Conservation (phyloP, 2,888 invertebrate genomes). For the Chalcosyrphus nemorum region DNA sequence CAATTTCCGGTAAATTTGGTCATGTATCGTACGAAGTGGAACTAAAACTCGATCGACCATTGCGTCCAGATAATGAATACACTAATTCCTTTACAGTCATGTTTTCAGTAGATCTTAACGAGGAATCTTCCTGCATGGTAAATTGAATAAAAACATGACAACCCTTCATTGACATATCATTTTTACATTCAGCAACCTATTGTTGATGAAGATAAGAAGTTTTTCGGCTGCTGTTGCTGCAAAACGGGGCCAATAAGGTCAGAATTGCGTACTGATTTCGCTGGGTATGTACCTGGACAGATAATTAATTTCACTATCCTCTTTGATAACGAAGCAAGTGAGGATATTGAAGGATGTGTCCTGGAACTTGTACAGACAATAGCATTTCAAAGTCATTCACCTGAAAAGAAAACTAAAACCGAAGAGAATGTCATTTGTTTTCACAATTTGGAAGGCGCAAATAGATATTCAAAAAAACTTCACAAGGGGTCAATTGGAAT, state of each 20-base stretch:
- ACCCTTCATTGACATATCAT: background rate
- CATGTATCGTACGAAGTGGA: constrained; percentile 57
- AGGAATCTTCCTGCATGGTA: constrained; percentile 44
- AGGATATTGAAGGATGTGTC: constrained; percentile 62
- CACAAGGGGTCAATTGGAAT: constrained; percentile 41
- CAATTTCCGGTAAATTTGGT: constrained; percentile 51
- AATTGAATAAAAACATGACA: background rate
- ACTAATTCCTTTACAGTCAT: constrained; percentile 53
- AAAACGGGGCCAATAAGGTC: constrained; percentile 72
- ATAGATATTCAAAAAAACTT: constrained; percentile 45
- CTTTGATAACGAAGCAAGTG: constrained; percentile 75
- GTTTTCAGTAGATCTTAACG: constrained; percentile 41
- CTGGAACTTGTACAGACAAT: constrained; percentile 69
- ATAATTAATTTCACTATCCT: constrained; percentile 71
- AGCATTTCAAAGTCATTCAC: constrained; percentile 73
- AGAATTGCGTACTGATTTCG: constrained; percentile 73
- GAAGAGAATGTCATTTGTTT: constrained; percentile 1
- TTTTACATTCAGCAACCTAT: constrained; percentile 72
- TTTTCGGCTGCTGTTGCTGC: constrained; percentile 75
- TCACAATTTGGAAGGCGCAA: constrained; percentile 6
- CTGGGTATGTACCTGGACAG: constrained; percentile 76
- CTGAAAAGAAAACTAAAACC: constrained; percentile 61
- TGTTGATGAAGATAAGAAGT: constrained; percentile 63
- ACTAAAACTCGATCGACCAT: constrained; percentile 47
- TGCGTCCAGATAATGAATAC: constrained; percentile 41